These are phyloP conservation scores for Cotesia typhae DNA, from an alignment of 1,140 invertebrate species.

Conservation along the genomic window DNA sequence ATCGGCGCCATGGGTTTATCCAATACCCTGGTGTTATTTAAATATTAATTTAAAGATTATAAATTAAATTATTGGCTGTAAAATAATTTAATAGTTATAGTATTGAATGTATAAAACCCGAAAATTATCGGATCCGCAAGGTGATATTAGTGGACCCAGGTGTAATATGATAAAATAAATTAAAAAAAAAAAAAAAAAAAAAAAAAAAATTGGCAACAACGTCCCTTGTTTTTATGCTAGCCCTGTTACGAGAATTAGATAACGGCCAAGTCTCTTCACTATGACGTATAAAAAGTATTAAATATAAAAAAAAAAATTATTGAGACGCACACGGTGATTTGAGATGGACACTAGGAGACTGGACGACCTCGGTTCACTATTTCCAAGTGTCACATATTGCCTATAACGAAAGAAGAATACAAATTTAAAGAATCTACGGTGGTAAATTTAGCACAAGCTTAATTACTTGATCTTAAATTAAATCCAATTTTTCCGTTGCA, in stretches of 20 bases:
- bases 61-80: no score
- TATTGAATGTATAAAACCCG: no score
- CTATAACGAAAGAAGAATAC: constrained; percentile 9
- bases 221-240: neutral
- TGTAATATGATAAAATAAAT: neutral
- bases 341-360: constrained; percentile 30
- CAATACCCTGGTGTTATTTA: no score
- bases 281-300: constrained; percentile 5
- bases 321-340: constrained; percentile 28
- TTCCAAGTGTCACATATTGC: constrained; percentile 19
- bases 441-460: neutral
- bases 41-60: no score
- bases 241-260: constrained; percentile 16
- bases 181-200: neutral
- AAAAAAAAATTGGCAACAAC: neutral
- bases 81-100: no score
- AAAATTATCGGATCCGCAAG: no score
- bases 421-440: constrained; percentile 1
- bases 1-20: no score
- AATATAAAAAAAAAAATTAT: constrained; percentile 30
- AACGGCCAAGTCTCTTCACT: constrained; percentile 8
- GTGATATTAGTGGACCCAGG: neutral
- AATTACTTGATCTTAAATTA: neutral
- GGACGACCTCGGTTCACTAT: constrained; percentile 34
- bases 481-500: neutral